phyloP scores from a whole-genome alignment of 2,797 vertebrate species.

The Acridotheres tristis region DNA sequence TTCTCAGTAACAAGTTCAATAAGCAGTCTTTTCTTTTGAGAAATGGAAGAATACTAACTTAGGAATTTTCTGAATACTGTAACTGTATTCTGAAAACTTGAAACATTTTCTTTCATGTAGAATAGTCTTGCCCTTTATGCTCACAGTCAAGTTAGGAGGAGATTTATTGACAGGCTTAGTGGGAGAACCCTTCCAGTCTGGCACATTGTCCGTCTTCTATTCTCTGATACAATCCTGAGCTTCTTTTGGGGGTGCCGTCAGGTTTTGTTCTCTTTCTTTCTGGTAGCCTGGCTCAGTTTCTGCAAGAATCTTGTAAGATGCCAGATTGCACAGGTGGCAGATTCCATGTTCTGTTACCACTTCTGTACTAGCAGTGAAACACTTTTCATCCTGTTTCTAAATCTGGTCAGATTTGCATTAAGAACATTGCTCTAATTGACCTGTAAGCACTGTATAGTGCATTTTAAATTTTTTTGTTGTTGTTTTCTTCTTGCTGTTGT shows the following conservation, averaged over 20 bases:
- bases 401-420: not conserved
- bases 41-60: not conserved
- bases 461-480: not conserved
- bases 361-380: not conserved
- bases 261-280: not conserved
- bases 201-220: not conserved
- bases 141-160: not conserved
- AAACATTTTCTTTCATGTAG: not conserved
- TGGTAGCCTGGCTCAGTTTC: not conserved
- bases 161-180: not conserved
- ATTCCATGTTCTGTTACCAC: not conserved
- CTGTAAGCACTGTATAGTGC: not conserved
- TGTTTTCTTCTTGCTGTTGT: no score
- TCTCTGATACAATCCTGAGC: not conserved
- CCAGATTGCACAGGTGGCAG: not conserved
- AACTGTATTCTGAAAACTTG: not conserved
- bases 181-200: not conserved
- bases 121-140: not conserved
- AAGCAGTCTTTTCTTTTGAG: not conserved
- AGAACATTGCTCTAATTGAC: not conserved
- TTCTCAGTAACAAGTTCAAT: not conserved
- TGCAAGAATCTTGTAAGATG: not conserved
- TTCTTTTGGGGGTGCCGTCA: not conserved
- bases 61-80: not conserved
- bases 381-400: not conserved